A percentile compares a stretch with the other conserved stretches of the same genome.
These are phyloP conservation scores for Corythornis vintsioides DNA, from an alignment of 2,113 vertebrate genomes.

Conservation along the genomic window DNA sequence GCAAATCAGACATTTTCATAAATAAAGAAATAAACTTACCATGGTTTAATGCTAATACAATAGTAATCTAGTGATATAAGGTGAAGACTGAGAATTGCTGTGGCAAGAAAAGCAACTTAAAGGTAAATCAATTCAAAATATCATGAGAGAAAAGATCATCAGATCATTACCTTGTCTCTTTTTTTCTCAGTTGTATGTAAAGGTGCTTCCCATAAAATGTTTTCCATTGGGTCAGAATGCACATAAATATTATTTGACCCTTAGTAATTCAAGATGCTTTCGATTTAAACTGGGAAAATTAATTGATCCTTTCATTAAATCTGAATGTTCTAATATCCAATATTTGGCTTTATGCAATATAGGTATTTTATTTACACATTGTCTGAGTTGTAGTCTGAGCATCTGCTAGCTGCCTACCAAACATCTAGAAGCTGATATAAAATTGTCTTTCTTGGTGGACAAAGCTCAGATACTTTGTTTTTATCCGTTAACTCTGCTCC, in stretches of 20 bases:
- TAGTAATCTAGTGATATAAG: not conserved
- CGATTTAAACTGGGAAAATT: not conserved
- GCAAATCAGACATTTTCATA: not conserved
- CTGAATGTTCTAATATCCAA: not conserved
- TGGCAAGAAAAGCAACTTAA: not conserved
- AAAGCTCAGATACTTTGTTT: not conserved
- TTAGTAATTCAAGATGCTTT: not conserved
- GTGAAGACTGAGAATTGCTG: not conserved
- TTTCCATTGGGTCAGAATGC: not conserved
- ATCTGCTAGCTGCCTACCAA: not conserved
- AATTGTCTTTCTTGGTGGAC: not conserved
- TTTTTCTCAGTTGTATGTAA: not conserved
- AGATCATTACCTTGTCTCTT: not conserved
- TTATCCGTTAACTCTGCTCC: not conserved
- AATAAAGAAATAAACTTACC: not conserved
- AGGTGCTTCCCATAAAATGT: not conserved
- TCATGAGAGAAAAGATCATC: not conserved
- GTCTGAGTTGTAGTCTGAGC: not conserved
- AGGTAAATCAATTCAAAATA: not conserved
- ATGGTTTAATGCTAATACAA: not conserved
- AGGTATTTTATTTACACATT: not conserved
- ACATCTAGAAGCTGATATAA: not conserved
- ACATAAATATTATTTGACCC: not conserved
- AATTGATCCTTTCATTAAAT: not conserved
- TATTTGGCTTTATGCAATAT: not conserved